phyloP scores from a whole-genome alignment of 2,888 invertebrate genomes.

The Calliopum simillimum region DNA sequence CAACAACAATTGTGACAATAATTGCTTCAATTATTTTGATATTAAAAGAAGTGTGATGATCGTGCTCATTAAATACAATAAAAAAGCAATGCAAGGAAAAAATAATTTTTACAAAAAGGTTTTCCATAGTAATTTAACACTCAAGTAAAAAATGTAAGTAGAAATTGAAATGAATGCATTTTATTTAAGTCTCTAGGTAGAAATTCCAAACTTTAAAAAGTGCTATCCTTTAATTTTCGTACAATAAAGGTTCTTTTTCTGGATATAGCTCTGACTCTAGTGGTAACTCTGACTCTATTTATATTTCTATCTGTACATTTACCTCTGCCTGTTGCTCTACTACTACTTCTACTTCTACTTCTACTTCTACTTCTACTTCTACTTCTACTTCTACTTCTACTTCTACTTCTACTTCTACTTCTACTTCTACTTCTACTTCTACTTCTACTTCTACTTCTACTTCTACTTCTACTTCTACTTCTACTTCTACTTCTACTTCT shows the following conservation, averaged over 20 bases:
- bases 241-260: too few species aligned
- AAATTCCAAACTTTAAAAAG: too few species aligned
- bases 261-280: too few species aligned
- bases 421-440: not conserved
- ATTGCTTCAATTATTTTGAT: conserved; percentile 27
- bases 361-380: not conserved
- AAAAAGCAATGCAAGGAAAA: too few species aligned
- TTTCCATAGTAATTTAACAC: conserved; percentile 17
- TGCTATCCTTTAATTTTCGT: too few species aligned
- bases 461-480: not conserved
- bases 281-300: conserved; percentile 1
- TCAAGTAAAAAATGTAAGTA: too few species aligned
- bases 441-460: not conserved
- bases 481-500: not conserved
- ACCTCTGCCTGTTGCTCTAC: not conserved
- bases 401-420: not conserved
- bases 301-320: not conserved
- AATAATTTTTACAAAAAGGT: not conserved
- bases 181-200: too few species aligned
- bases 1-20: conserved; percentile 6
- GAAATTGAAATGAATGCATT: too few species aligned
- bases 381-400: not conserved
- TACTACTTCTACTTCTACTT: not conserved
- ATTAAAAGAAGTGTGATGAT: conserved; percentile 27
- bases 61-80: conserved; percentile 19